Evolutionary conservation across 2,113 vertebrate species (phyloP), one percentile per base, ranked within the genome.

Genomic region (Andinoacara biseriatus): DNA sequence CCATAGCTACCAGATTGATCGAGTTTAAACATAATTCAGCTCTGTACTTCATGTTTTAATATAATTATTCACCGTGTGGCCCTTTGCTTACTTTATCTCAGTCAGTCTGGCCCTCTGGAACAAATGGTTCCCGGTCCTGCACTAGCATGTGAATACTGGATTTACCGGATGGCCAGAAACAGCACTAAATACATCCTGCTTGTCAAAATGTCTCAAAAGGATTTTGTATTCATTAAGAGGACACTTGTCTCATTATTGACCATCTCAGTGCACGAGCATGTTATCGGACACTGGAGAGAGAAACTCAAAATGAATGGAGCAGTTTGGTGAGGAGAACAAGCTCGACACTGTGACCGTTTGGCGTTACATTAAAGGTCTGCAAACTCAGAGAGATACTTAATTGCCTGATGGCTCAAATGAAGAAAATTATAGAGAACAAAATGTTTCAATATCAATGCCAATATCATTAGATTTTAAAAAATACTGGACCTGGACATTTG

Each of bases 371-470:
- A 35, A 82, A 74, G 58, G 65, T 83, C 46, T 60, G 4, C 49
- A 81, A 78, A 69, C 33, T 18, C 56, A 38, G 56, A 43, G 18
- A 74, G 52, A 62, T 18, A 43, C 81, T 86, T 89, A 40, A 81
- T 56, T 58, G 60, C 57, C 69, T 62, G 49, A 38, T 33, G 26
- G 24, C 10, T 65, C 14, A 56, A 40, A 74, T 43, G 11, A 18
- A 59, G 49, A 56, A 33, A 76, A 24, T 24, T 63, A 29, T 17
- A 18, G 18, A 81, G 52, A 80, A 87, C 78, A 87, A 92, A 92
- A 91, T 88, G 88, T 92, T 57, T 86, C 81, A 52, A 76, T 60
- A 80, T 83, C 7, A 65, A 81, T 82, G 91, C 87, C 88, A 90
- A 5, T 65, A 60, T 81, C 62, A 43, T 35, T 54, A n/a, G 62